These are phyloP conservation scores for Trinorchestia longiramus DNA, from an alignment of 1,140 invertebrate species.

Conservation along the genomic window DNA sequence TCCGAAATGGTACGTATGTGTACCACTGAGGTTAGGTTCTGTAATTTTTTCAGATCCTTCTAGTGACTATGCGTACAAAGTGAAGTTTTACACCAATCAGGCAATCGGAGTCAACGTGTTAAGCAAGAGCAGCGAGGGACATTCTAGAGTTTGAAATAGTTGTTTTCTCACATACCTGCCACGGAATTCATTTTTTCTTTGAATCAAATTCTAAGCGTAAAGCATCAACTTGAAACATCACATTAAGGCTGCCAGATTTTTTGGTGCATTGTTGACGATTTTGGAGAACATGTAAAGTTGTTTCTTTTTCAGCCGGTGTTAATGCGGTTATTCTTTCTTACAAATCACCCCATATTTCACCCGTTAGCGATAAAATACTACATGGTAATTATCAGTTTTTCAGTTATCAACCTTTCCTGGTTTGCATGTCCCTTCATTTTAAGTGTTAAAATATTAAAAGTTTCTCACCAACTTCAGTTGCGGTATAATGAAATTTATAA, in stretches of 20 bases:
- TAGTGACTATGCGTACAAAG: too few species aligned
- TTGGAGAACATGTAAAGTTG: background rate
- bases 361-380: background rate
- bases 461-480: background rate
- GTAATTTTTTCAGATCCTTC: too few species aligned
- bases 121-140: background rate
- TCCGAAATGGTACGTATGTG: too few species aligned
- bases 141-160: background rate
- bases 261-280: background rate
- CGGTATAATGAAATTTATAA: background rate
- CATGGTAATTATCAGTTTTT: background rate
- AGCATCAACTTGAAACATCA: background rate
- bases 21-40: too few species aligned
- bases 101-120: too few species aligned
- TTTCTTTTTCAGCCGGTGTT: background rate
- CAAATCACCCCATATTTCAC: background rate
- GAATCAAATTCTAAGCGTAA: background rate
- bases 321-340: background rate
- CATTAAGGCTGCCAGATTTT: background rate
- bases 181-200: background rate
- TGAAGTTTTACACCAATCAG: too few species aligned
- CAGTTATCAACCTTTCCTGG: background rate
- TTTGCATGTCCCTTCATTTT: background rate
- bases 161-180: background rate
- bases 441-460: background rate